These are phyloP conservation scores for Apis laboriosa DNA, from an alignment of 1,140 invertebrate genomes.

Conservation along the genomic window DNA sequence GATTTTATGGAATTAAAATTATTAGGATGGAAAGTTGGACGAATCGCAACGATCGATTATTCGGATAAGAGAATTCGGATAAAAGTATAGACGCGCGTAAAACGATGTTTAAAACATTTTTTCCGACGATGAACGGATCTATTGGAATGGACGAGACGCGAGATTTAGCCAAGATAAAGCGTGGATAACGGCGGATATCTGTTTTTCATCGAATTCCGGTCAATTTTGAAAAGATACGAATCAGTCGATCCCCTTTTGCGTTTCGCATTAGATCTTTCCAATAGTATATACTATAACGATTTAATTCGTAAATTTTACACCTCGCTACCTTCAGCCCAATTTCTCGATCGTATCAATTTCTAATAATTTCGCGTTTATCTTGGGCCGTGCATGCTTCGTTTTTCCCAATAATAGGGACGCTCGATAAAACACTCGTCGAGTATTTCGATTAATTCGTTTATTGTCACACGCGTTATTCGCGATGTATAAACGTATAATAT, in stretches of 20 bases:
- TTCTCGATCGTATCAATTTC: neutral
- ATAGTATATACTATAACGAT: slow-evolving; percentile 32
- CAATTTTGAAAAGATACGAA: slow-evolving; percentile 64
- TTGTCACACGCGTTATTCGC: too few relatives aligned
- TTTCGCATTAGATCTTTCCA: slow-evolving; percentile 31
- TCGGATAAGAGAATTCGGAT: too few relatives aligned
- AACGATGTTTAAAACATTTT: slow-evolving; percentile 42
- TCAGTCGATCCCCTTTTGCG: slow-evolving; percentile 61
- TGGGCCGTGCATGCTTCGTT: too few relatives aligned
- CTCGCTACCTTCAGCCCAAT: slow-evolving; percentile 5
- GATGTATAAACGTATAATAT: too few relatives aligned
- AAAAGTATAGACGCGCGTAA: neutral
- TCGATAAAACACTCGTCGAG: too few relatives aligned
- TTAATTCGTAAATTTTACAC: slow-evolving; percentile 56
- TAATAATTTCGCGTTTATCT: neutral
- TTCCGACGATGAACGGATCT: slow-evolving; percentile 1
- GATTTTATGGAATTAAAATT: too few relatives aligned
- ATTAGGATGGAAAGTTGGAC: too few relatives aligned
- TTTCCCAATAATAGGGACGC: too few relatives aligned
- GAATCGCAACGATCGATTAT: too few relatives aligned
- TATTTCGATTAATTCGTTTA: too few relatives aligned
- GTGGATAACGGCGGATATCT: slow-evolving; percentile 15
- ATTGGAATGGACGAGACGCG: slow-evolving; percentile 56
- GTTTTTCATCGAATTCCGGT: slow-evolving; percentile 32
- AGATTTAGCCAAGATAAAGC: slow-evolving; percentile 51